A percentile compares a stretch with the other conserved stretches of the same genome.
phyloP scores from a whole-genome alignment of 2,888 invertebrate species.

The Myathropa florea region DNA sequence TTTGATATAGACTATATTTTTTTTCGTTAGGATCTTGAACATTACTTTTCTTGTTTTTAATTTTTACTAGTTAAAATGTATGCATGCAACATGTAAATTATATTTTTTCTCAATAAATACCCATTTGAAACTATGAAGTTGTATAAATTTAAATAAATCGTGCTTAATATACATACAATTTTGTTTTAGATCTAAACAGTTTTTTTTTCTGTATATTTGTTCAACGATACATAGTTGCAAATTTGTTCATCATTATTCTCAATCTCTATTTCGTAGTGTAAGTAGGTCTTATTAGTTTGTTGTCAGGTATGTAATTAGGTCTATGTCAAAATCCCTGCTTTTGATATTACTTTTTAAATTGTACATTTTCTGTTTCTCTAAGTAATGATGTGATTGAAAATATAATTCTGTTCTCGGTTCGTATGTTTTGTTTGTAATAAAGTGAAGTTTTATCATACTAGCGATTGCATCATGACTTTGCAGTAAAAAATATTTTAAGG shows the following conservation, averaged over 20 bases:
- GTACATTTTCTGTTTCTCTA: background rate
- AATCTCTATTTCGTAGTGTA: background rate
- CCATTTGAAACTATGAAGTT: constrained; percentile 20
- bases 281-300: background rate
- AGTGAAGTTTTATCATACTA: background rate
- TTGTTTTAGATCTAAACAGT: background rate
- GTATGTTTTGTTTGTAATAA: background rate
- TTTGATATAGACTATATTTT: background rate
- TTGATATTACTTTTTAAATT: background rate
- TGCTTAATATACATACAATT: background rate
- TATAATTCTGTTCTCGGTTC: background rate
- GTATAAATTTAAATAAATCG: background rate
- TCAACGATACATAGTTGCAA: background rate
- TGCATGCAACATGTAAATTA: constrained; percentile 30
- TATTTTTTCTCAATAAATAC: constrained; percentile 20
- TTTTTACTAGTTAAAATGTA: constrained; percentile 35
- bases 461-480: constrained; percentile 16
- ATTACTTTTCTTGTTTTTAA: constrained; percentile 2
- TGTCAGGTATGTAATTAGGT: constrained; percentile 43
- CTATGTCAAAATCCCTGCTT: constrained; percentile 24
- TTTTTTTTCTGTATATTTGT: background rate
- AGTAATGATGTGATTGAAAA: background rate
- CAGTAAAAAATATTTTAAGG: constrained; percentile 40
- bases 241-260: background rate
- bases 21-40: background rate